Conservation (phyloP, 2,113 vertebrate genomes). For the Sander vitreus region DNA sequence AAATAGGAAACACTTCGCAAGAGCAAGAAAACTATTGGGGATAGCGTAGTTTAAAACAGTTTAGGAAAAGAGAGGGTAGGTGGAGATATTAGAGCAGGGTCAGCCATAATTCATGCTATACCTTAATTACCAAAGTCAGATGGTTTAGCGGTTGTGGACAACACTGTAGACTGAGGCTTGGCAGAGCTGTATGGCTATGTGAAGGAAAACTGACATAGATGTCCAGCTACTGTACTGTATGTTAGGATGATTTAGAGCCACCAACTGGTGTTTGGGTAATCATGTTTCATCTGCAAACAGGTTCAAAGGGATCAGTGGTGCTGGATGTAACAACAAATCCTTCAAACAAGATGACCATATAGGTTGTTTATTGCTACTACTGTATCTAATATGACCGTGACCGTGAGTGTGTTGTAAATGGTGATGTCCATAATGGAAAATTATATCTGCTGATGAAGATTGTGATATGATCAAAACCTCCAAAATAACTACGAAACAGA, state of each 20-base stretch:
- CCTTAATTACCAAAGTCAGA: constrained; percentile 41
- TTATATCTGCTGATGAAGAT: background rate
- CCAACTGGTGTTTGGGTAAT: background rate
- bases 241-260: background rate
- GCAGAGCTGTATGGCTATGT: constrained; percentile 1
- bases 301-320: background rate
- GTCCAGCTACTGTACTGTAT: background rate
- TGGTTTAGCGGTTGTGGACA: constrained; percentile 12
- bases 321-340: background rate
- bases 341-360: too few relatives aligned
- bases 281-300: background rate
- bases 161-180: constrained; percentile 3
- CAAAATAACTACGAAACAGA: background rate
- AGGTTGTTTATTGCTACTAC: too few relatives aligned
- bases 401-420: background rate
- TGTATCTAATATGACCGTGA: too few relatives aligned
- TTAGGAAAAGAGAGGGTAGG: constrained; percentile 12
- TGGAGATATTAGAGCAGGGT: constrained; percentile 31
- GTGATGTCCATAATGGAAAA: background rate
- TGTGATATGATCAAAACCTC: background rate
- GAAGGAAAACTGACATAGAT: constrained; percentile 16
- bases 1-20: constrained; percentile 44
- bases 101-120: constrained; percentile 26
- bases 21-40: constrained; percentile 17
- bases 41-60: constrained; percentile 36